These are phyloP conservation scores for Platichthys flesus DNA, from an alignment of 2,113 vertebrate species.

Conservation along the genomic window DNA sequence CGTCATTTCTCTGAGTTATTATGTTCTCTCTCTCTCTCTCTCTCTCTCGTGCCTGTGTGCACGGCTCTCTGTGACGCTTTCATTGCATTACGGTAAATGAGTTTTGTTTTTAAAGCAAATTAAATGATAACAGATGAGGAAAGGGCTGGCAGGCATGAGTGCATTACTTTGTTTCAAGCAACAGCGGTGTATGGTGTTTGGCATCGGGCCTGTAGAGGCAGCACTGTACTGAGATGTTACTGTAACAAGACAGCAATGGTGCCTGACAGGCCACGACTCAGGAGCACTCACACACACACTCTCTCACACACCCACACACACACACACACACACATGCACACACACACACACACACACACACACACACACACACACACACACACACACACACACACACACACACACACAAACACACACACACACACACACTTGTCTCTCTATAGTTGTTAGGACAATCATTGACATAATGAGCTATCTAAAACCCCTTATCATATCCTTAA, in stretches of 20 bases:
- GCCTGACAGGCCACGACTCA: conserved; percentile 47
- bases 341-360: background rate
- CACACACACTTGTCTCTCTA: background rate
- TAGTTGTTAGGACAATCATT: too few relatives aligned
- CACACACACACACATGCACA: background rate
- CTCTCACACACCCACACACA: conserved; percentile 1
- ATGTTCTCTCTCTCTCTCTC: background rate
- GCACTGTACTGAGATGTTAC: conserved; percentile 38
- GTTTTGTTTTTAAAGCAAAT: conserved; percentile 45
- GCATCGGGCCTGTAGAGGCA: conserved; percentile 50
- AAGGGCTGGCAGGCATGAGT: conserved; percentile 22
- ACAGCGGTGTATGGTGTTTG: conserved; percentile 31
- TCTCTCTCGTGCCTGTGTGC: background rate
- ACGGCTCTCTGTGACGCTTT: background rate
- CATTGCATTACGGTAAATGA: conserved; percentile 19
- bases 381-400: background rate
- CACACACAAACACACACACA: background rate
- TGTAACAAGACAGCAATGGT: conserved; percentile 51
- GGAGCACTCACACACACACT: conserved; percentile 29
- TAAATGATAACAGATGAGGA: conserved; percentile 43
- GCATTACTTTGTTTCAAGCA: conserved; percentile 52
- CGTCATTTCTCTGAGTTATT: background rate
- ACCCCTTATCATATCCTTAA: too few relatives aligned
- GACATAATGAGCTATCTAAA: too few relatives aligned
- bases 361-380: background rate